These are phyloP conservation scores for Drosophila tsacasi DNA, from an alignment of 1,140 invertebrate genomes.

Conservation along the genomic window DNA sequence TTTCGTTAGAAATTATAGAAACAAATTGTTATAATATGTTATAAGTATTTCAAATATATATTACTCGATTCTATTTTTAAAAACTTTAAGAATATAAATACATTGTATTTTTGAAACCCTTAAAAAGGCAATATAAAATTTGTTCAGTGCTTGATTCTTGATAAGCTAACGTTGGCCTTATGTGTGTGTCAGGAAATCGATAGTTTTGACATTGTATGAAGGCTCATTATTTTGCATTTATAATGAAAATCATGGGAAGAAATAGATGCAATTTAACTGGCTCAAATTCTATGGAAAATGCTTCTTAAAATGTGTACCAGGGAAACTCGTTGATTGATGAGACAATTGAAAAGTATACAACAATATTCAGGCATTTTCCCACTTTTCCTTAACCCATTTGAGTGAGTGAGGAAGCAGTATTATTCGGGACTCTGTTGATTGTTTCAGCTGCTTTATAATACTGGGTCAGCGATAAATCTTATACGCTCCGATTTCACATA, in stretches of 20 bases:
- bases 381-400: neutral
- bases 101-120: no score
- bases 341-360: neutral
- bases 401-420: conserved; percentile 49
- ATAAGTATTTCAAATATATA: neutral
- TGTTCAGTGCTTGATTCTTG: conserved; percentile 6
- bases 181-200: conserved; percentile 74
- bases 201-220: conserved; percentile 67
- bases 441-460: conserved; percentile 58
- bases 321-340: conserved; percentile 22
- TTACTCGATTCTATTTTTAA: neutral
- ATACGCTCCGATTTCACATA: conserved; percentile 60
- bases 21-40: neutral
- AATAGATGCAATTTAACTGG: conserved; percentile 37
- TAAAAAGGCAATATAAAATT: neutral
- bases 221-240: conserved; percentile 71
- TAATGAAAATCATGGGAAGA: conserved; percentile 47
- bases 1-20: neutral
- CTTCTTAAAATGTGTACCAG: neutral
- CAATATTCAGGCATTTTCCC: neutral
- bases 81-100: neutral
- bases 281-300: conserved; percentile 11
- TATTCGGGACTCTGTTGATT: conserved; percentile 20
- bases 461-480: conserved; percentile 63
- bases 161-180: neutral